Evolutionary conservation across 2,113 vertebrate genomes (phyloP), one percentile per base, ranked within the genome.

Genomic region (Polypterus bichir): DNA sequence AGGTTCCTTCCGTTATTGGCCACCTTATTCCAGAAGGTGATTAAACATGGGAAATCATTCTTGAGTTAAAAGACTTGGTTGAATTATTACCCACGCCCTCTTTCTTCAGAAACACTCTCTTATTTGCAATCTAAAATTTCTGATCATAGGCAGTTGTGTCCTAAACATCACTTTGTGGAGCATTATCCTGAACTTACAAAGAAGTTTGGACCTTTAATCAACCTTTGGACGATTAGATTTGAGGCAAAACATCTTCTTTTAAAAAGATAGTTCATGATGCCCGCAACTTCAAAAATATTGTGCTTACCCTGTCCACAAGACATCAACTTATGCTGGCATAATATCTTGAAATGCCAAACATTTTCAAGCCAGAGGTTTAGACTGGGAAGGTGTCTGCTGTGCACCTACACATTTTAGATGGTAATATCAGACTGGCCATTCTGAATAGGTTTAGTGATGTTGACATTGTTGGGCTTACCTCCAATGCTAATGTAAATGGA

Each of bases 151-250:
- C n/a, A n/a, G n/a, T n/a, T n/a, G n/a, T n/a, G n/a, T n/a, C n/a
- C n/a, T n/a, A n/a, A n/a, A n/a, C n/a, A n/a, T n/a, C n/a, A n/a
- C n/a, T n/a, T n/a, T n/a, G n/a, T n/a, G n/a, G n/a, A n/a, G 59
- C 27, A 68, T 68, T 5, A 59, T 68, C 7, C 64, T 71, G 62
- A 62, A 71, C 54, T 49, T 66, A 1, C 65, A 71, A 52, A 60
- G 65, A 8, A 65, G 63, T 58, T 59, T 62, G 65, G 62, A 10
- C 62, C 65, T 10, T 27, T 66, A 44, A 48, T 69, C 47, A 51
- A 69, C 1, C 7, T 69, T 9, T 66, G 58, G 62, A 66, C 62
- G 6, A 44, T 62, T 1, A 3, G 47, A 44, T 69, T 69, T 54
- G 64, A 69, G 7, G 47, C 65, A 1, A 65, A 68, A 9, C 66